Percentiles rank a stretch among this genome's conserved stretches.
phyloP scores from a whole-genome alignment of 2,888 invertebrate genomes.

The Pterostichus niger region DNA sequence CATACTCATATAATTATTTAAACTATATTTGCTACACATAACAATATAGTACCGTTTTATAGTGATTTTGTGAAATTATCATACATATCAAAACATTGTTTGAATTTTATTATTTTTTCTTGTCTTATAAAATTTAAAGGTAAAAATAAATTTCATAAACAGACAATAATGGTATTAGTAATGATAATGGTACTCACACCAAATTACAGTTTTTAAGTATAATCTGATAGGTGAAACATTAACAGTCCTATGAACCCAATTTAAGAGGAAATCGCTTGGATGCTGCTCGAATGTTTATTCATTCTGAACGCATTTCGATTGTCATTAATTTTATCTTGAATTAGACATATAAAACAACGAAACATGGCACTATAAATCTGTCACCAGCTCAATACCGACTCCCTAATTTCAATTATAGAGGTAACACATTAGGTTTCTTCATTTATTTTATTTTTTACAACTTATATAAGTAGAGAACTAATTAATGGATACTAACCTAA shows the following conservation, averaged over 20 bases:
- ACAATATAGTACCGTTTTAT: background rate
- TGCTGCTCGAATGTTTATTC: constrained; percentile 21
- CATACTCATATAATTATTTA: background rate
- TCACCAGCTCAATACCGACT: constrained; percentile 55
- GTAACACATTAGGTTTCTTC: constrained; percentile 40
- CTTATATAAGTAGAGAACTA: constrained; percentile 21
- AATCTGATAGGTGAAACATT: background rate
- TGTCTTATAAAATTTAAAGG: too few species aligned
- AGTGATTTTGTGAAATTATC: too few species aligned
- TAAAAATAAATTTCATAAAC: too few species aligned
- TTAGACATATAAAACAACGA: constrained; percentile 56
- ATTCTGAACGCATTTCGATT: constrained; percentile 55
- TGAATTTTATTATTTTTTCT: too few species aligned
- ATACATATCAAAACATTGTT: too few species aligned
- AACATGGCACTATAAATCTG: constrained; percentile 57
- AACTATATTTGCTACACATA: constrained; percentile 1
- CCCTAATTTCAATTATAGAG: constrained; percentile 46
- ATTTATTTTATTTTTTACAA: constrained; percentile 45
- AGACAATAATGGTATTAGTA: too few species aligned
- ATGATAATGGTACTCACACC: too few species aligned
- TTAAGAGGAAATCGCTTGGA: constrained; percentile 1
- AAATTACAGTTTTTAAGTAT: too few species aligned
- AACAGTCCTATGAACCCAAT: constrained; percentile 17
- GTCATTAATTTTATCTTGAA: constrained; percentile 56
- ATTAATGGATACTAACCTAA: constrained; percentile 35